Evolutionary conservation across 2,113 vertebrate species (phyloP).

Genomic region (Misgurnus mizolepis): DNA sequence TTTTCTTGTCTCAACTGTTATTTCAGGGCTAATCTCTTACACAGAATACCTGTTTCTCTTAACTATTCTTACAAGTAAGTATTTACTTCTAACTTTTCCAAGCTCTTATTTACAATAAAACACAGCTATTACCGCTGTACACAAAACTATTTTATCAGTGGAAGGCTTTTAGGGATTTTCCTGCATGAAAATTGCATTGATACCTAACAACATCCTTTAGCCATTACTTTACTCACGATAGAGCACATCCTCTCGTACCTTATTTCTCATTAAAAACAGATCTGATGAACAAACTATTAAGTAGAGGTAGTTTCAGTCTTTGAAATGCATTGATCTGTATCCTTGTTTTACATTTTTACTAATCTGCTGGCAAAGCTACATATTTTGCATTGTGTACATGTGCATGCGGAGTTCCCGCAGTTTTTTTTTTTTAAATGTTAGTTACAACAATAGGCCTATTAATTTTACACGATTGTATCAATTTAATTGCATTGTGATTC

Average conservation of each 20-base stretch:
- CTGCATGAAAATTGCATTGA: too few species aligned
- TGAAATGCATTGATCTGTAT: neutral
- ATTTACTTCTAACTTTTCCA: neutral
- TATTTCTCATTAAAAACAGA: too few species aligned
- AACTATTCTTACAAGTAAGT: constrained; percentile 96
- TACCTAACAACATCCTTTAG: too few species aligned
- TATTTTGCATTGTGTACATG: neutral
- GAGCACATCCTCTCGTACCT: too few species aligned
- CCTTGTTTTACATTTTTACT: neutral
- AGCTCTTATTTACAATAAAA: too few species aligned
- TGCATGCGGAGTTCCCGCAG: neutral
- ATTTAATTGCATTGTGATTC: constrained; percentile 59
- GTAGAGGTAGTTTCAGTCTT: neutral
- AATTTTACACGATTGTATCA: neutral
- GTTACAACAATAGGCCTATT: too few species aligned
- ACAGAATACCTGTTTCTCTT: constrained; percentile 96
- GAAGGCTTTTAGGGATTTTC: too few species aligned
- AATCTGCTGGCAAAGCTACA: neutral
- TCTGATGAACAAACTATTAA: neutral
- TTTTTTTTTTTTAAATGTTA: neutral
- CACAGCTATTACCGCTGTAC: too few species aligned
- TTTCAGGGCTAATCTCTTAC: constrained; percentile 94
- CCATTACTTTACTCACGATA: too few species aligned
- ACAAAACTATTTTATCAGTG: too few species aligned
- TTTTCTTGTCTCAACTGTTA: neutral